phyloP scores from a whole-genome alignment of 2,797 vertebrate genomes.

The Cirrhinus molitorella region DNA sequence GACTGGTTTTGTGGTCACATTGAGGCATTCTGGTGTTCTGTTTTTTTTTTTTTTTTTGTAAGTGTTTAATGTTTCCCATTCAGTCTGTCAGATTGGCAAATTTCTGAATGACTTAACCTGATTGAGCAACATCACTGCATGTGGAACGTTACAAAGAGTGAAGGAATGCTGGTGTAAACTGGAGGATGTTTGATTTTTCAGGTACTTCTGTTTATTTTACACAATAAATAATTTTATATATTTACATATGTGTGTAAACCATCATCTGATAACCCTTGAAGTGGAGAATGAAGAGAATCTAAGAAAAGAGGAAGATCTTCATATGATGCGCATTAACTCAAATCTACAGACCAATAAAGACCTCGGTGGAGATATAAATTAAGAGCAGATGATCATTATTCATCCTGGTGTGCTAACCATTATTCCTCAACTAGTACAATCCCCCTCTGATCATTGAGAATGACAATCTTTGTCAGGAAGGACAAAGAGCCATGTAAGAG shows the following conservation, averaged over 20 bases:
- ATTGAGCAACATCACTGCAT: neutral
- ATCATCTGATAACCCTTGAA: neutral
- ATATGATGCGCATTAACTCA: conserved; percentile 58
- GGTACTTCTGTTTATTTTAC: neutral
- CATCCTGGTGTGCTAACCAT: conserved; percentile 61
- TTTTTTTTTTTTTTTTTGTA: neutral
- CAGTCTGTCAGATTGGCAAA: neutral
- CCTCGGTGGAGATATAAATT: conserved; percentile 54
- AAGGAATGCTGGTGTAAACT: neutral
- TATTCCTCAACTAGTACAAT: conserved; percentile 36
- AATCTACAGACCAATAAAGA: conserved; percentile 59
- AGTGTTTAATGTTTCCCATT: neutral
- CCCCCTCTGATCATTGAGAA: conserved; percentile 27
- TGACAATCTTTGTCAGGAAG: conserved; percentile 6
- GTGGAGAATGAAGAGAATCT: neutral
- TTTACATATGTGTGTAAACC: too few relatives aligned
- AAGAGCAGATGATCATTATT: conserved; percentile 51
- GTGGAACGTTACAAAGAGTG: neutral
- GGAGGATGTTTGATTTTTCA: neutral
- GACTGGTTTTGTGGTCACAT: too few relatives aligned
- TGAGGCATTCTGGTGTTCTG: neutral
- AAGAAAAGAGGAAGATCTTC: conserved; percentile 40
- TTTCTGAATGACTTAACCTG: neutral
- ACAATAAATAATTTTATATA: neutral
- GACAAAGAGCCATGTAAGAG: conserved; percentile 10